A percentile compares a stretch with the other conserved stretches of the same genome.
These are phyloP conservation scores for Chanos chanos DNA, from an alignment of 2,797 vertebrate species.

Conservation along the genomic window DNA sequence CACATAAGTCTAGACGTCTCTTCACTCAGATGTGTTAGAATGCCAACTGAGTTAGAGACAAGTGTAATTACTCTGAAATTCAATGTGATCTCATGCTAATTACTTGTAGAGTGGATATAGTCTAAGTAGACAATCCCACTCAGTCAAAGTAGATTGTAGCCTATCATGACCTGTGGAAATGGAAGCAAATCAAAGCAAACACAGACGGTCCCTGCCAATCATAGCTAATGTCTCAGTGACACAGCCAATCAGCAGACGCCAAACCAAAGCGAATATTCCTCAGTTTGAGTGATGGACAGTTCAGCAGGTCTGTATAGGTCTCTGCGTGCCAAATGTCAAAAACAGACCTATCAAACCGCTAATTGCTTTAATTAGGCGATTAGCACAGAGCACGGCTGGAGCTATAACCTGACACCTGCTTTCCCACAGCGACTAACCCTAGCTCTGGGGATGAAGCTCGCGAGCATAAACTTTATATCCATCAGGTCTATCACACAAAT, in stretches of 20 bases:
- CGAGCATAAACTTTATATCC: background rate
- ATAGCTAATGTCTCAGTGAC: constrained; percentile 39
- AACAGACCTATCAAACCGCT: constrained; percentile 36
- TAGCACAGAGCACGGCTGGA: constrained; percentile 39
- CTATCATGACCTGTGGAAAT: constrained; percentile 33
- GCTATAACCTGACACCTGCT: constrained; percentile 45
- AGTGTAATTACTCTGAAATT: no score
- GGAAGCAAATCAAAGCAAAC: constrained; percentile 37
- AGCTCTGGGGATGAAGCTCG: constrained; percentile 7
- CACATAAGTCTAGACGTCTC: no score
- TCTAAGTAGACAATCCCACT: constrained; percentile 34
- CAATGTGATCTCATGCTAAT: no score
- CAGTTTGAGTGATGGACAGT: constrained; percentile 24
- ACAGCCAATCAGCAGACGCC: constrained; percentile 35
- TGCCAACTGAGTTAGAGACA: no score
- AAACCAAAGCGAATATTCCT: constrained; percentile 17
- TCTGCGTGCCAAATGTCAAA: constrained; percentile 42
- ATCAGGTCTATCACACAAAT: background rate
- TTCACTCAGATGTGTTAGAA: no score
- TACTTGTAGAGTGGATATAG: background rate
- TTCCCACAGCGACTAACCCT: constrained; percentile 35
- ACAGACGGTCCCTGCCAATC: constrained; percentile 26
- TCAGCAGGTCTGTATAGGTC: constrained; percentile 26
- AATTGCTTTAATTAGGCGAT: constrained; percentile 50
- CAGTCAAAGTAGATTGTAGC: constrained; percentile 33